Percentiles rank a stretch among this genome's conserved stretches.
phyloP scores from a whole-genome alignment of 2,888 invertebrate genomes.

The Dryadula phaetusa region DNA sequence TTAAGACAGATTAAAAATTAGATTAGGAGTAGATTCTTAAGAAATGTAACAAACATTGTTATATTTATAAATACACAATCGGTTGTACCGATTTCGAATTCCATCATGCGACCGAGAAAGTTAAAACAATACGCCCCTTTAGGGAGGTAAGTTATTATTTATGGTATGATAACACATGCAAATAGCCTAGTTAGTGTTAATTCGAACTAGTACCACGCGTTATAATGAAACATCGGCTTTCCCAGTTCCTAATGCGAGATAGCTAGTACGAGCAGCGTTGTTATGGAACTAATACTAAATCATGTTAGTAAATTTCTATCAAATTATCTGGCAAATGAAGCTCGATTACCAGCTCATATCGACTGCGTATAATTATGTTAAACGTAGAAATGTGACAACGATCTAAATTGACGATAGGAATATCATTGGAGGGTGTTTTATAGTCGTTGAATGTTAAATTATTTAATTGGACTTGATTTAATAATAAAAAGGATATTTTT shows the following conservation, averaged over 20 bases:
- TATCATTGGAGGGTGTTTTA: neutral
- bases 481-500: neutral
- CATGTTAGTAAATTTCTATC: constrained; percentile 28
- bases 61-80: neutral
- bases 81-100: neutral
- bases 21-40: too few species aligned
- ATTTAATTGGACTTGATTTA: neutral
- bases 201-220: constrained; percentile 24
- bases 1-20: too few species aligned
- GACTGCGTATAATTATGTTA: constrained; percentile 8
- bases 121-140: constrained; percentile 18
- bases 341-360: constrained; percentile 18
- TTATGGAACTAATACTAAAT: constrained; percentile 31
- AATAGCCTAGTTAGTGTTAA: constrained; percentile 25
- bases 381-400: constrained; percentile 6
- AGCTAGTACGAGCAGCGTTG: constrained; percentile 19
- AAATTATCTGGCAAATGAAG: constrained; percentile 35
- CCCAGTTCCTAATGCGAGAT: constrained; percentile 29
- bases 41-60: too few species aligned
- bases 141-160: constrained; percentile 24
- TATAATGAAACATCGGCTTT: constrained; percentile 35
- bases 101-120: constrained; percentile 6
- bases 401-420: neutral
- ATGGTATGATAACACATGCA: constrained; percentile 27
- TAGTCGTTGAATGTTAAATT: neutral